Evolutionary conservation across 2,888 invertebrate genomes (phyloP).

Genomic region (Melanotus villosus): DNA sequence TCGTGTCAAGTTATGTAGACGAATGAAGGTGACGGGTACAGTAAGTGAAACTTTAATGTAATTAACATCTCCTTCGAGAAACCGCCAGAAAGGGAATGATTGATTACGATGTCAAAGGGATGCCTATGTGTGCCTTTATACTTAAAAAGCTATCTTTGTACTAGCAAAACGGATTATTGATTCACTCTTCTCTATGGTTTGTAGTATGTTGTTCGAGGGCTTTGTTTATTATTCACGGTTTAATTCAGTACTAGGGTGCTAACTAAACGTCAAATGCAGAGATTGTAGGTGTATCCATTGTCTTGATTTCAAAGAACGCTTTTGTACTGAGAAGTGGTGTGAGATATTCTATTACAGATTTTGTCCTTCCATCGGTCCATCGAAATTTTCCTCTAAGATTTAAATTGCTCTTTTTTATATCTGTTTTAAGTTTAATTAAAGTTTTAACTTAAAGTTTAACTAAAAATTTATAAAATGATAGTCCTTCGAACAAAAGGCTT

Average conservation of each 20-base stretch:
- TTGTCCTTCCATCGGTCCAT: no score
- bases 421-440: no score
- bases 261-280: neutral
- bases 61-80: constrained; percentile 21
- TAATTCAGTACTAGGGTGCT: constrained; percentile 1
- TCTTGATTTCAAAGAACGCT: neutral
- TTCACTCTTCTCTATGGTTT: constrained; percentile 14
- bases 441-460: no score
- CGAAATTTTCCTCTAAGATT: no score
- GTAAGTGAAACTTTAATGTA: constrained; percentile 34
- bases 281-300: neutral
- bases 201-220: neutral
- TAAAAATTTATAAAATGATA: no score
- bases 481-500: no score
- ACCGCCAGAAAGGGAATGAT: constrained; percentile 26
- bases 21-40: neutral
- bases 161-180: constrained; percentile 32
- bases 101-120: constrained; percentile 31
- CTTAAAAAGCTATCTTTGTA: constrained; percentile 16
- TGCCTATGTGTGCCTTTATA: constrained; percentile 3
- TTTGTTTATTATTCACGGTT: constrained; percentile 15
- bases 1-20: constrained; percentile 19
- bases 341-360: no score
- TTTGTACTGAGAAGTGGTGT: no score
- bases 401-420: no score